Conservation (phyloP, 2,113 vertebrate species). For the Stigmatopora nigra region DNA sequence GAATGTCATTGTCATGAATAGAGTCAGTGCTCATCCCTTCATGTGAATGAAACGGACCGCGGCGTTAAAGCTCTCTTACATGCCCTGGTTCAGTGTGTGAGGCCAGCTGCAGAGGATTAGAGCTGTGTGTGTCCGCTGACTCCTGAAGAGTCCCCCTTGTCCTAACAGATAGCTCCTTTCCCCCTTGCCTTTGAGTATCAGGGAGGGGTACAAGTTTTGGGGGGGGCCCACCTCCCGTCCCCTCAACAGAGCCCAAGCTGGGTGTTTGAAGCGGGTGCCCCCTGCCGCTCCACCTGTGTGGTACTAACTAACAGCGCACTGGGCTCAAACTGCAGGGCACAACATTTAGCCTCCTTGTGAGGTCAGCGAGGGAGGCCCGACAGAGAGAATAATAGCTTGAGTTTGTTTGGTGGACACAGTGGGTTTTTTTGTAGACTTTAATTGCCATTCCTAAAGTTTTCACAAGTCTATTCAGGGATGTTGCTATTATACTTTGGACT, state of each 20-base stretch:
- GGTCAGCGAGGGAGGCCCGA: slow-evolving; percentile 47
- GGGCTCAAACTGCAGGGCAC: slow-evolving; percentile 68
- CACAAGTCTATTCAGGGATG: slow-evolving; percentile 43
- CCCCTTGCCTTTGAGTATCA: slow-evolving; percentile 51
- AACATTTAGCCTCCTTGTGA: slow-evolving; percentile 71
- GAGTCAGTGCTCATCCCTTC: slow-evolving; percentile 56
- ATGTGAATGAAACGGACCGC: slow-evolving; percentile 54
- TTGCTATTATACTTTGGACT: slow-evolving; percentile 27
- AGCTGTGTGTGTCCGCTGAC: slow-evolving; percentile 59
- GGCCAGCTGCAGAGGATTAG: slow-evolving; percentile 78
- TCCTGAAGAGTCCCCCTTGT: slow-evolving; percentile 59
- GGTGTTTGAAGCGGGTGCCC: slow-evolving; percentile 66
- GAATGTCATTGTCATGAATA: slow-evolving; percentile 59
- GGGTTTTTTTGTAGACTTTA: slow-evolving; percentile 49
- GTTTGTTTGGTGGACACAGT: slow-evolving; percentile 50
- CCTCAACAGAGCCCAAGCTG: slow-evolving; percentile 55
- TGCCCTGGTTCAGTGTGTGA: slow-evolving; percentile 49
- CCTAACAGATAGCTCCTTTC: slow-evolving; percentile 61
- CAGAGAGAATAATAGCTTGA: slow-evolving; percentile 27
- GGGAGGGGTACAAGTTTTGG: neutral
- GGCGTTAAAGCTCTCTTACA: slow-evolving; percentile 60
- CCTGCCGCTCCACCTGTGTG: slow-evolving; percentile 65
- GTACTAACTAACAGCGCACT: slow-evolving; percentile 66
- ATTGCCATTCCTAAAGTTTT: slow-evolving; percentile 58
- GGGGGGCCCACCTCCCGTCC: slow-evolving; percentile 25